Conservation (phyloP, 2,888 invertebrate species). For the Patella depressa region DNA sequence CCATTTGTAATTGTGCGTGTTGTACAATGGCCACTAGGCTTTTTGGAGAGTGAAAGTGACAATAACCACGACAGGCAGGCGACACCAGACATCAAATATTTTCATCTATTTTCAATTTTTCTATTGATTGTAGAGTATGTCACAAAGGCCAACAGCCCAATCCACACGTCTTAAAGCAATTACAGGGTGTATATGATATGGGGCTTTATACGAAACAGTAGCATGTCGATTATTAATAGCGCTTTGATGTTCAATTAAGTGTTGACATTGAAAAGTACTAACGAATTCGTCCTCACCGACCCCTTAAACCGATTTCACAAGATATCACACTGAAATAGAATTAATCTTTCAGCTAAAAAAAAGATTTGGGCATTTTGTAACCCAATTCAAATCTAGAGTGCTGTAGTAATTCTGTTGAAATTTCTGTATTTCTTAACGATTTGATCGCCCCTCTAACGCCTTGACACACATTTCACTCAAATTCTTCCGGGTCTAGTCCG, state of each 20-base stretch:
- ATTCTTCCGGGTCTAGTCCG: no score
- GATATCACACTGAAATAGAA: no score
- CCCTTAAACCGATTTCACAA: neutral
- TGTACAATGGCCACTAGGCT: neutral
- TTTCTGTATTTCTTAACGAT: no score
- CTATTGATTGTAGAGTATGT: neutral
- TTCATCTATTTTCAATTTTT: constrained; percentile 3
- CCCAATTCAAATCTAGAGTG: no score
- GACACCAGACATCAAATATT: neutral
- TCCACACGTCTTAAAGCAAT: constrained; percentile 5
- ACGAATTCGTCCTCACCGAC: neutral
- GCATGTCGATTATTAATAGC: constrained; percentile 4
- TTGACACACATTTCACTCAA: no score
- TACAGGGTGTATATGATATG: constrained; percentile 1
- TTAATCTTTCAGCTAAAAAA: no score
- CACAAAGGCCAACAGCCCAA: neutral
- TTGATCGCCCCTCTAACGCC: no score
- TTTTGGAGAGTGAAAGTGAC: neutral
- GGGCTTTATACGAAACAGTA: neutral
- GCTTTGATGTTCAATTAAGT: constrained; percentile 8
- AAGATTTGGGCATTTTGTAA: no score
- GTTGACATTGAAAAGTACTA: neutral
- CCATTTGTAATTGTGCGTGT: neutral
- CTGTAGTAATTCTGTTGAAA: no score
- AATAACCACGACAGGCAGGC: constrained; percentile 1